A percentile compares a stretch with the other conserved stretches of the same genome.
These are phyloP conservation scores for Anagrus nilaparvatae DNA, from an alignment of 1,140 invertebrate genomes.

Conservation along the genomic window DNA sequence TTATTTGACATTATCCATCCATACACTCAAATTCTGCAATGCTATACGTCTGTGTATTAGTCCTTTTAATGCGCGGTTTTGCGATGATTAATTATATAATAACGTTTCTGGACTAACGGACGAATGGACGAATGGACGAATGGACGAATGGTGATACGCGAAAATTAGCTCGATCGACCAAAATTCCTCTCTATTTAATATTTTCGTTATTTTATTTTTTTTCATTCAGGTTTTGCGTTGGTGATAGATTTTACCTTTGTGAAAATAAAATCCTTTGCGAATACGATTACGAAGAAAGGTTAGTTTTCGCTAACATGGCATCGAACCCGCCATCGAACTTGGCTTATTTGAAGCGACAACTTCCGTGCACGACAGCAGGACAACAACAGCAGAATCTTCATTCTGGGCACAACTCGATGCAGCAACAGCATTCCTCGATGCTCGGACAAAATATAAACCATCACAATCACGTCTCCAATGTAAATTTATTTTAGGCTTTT, in stretches of 20 bases:
- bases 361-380: constrained; percentile 43
- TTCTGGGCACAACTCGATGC: constrained; percentile 33
- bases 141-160: background rate
- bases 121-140: background rate
- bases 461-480: constrained; percentile 38
- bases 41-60: no score
- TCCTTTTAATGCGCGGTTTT: background rate
- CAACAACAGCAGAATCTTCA: constrained; percentile 30
- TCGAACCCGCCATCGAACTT: constrained; percentile 73
- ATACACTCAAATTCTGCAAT: background rate
- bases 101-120: no score
- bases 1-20: constrained; percentile 4
- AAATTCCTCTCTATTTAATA: no score
- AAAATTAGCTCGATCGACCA: background rate
- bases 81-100: constrained; percentile 14
- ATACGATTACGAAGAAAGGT: constrained; percentile 90
- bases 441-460: constrained; percentile 33
- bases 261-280: constrained; percentile 97
- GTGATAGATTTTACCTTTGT: constrained; percentile 90
- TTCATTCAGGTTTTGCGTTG: constrained; percentile 82
- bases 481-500: constrained; percentile 22
- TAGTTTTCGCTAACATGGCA: constrained; percentile 85
- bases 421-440: constrained; percentile 29
- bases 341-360: constrained; percentile 79
- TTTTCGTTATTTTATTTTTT: background rate